Base-by-base conservation (phyloP, 2,888 invertebrate genomes). In the Eupithecia dodoneata region DNA sequence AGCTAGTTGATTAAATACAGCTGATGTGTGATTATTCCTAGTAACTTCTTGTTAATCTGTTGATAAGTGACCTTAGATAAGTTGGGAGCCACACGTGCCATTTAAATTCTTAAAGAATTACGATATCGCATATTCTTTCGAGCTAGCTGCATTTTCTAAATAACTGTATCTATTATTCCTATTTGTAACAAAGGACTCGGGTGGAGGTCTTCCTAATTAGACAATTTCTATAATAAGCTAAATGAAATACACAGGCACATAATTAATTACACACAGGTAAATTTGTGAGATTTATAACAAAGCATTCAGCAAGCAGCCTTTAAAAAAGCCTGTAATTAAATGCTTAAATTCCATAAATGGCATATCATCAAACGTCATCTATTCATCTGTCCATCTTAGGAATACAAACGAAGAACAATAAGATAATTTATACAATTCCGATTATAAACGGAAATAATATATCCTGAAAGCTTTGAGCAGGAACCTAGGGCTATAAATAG, bases 401-500 rank as follows among this genome's bases (percentile, higher is more conserved):
- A 63, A 59, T 74, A 72, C 65, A 73, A 70, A 70, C 73, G 45
- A 74, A 59, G 30, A 73, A 78, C 76, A 78, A 78, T 76, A 49
- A 65, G 55, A n/a, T 73, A 70, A 76, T 65, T 74, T 67, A 75
- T 69, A 72, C 72, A 72, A 74, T 79, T 76, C 74, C 72, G 74
- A 71, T 63, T 52, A 52, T 44, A 70, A 73, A 78, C 55, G 71
- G 71, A 76, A 67, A 77, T 76, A 79, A 79, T 79, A 80, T 76
- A 80, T 83, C 81, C 81, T 82, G 81, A 81, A 80, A 82, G 79
- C 74, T 82, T 79, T 67, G 73, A 75, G 75, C 79, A 81, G 80
- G 81, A 84, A 81, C 79, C 75, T 77, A 76, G 71, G 74, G 83
- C 86, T 89, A 89, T 90, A 88, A 86, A 90, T 88, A 91, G 87